phyloP scores from a whole-genome alignment of 2,888 invertebrate species.

The Mimas tiliae region DNA sequence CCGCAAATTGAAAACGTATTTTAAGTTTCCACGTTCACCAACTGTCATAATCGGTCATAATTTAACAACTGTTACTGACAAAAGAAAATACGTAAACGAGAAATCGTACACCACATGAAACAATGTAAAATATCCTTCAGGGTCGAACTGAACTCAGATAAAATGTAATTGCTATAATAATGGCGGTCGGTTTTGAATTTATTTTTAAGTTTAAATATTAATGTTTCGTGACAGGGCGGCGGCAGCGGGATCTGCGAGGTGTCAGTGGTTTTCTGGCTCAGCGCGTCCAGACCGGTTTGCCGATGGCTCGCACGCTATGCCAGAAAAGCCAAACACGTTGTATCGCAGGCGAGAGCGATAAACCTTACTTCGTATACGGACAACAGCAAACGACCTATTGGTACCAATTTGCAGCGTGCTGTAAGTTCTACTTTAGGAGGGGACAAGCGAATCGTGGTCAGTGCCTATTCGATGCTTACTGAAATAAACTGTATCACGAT shows the following conservation, averaged over 20 bases:
- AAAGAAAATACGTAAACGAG: constrained; percentile 42
- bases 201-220: constrained; percentile 76
- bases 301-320: constrained; percentile 68
- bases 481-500: constrained; percentile 51
- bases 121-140: constrained; percentile 52
- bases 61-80: constrained; percentile 44
- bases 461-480: constrained; percentile 32
- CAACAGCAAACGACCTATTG: constrained; percentile 74
- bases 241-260: constrained; percentile 67
- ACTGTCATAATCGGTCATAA: constrained; percentile 58
- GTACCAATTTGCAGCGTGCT: constrained; percentile 70
- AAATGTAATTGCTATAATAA: constrained; percentile 71
- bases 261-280: constrained; percentile 83
- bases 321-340: constrained; percentile 74
- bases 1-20: constrained; percentile 57
- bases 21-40: constrained; percentile 43
- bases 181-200: constrained; percentile 64
- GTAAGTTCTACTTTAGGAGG: constrained; percentile 50
- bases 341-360: constrained; percentile 73
- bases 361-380: constrained; percentile 70
- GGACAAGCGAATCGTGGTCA: constrained; percentile 34
- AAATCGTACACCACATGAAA: constrained; percentile 54
- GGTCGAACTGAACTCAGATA: constrained; percentile 50
- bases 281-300: constrained; percentile 79
- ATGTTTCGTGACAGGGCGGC: constrained; percentile 81